Conservation (phyloP, 2,113 vertebrate genomes). For the Ophthalmolycus amberensis region DNA sequence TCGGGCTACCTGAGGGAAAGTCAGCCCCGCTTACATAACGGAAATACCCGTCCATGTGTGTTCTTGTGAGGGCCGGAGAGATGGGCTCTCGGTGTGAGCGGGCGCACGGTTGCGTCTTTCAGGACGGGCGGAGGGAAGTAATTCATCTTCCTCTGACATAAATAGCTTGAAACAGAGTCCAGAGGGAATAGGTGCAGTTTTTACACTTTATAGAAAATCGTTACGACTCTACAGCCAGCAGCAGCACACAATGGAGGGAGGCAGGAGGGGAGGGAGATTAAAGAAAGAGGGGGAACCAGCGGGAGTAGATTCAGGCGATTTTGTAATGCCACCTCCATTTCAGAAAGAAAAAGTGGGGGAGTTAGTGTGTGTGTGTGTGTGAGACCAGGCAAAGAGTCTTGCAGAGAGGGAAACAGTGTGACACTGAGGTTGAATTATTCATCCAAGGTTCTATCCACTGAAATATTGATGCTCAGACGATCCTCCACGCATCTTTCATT, state of each 20-base stretch:
- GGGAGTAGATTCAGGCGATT: constrained; percentile 50
- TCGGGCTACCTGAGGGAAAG: constrained; percentile 41
- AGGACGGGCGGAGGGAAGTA: constrained; percentile 28
- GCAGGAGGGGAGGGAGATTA: constrained; percentile 13
- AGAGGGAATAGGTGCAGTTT: constrained; percentile 45
- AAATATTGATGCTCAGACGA: constrained; percentile 75
- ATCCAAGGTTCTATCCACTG: constrained; percentile 63
- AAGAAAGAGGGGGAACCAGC: constrained; percentile 39
- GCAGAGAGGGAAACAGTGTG: constrained; percentile 44
- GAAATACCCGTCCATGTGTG: constrained; percentile 48
- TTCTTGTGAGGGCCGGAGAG: constrained; percentile 30
- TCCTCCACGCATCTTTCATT: constrained; percentile 41
- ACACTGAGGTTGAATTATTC: constrained; percentile 74
- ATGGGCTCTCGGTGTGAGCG: constrained; percentile 11
- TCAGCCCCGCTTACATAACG: constrained; percentile 49
- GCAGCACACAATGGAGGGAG: constrained; percentile 31
- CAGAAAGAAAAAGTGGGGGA: constrained; percentile 24
- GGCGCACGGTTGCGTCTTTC: constrained; percentile 33
- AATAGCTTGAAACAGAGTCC: constrained; percentile 64
- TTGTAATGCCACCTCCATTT: constrained; percentile 42
- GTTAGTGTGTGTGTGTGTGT: constrained; percentile 8
- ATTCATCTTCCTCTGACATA: constrained; percentile 73
- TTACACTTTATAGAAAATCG: background rate
- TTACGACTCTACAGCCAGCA: constrained; percentile 11
- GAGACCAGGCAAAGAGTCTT: constrained; percentile 46